These are phyloP conservation scores for Serranus cabrilla DNA, from an alignment of 2,797 vertebrate species.

Conservation along the genomic window DNA sequence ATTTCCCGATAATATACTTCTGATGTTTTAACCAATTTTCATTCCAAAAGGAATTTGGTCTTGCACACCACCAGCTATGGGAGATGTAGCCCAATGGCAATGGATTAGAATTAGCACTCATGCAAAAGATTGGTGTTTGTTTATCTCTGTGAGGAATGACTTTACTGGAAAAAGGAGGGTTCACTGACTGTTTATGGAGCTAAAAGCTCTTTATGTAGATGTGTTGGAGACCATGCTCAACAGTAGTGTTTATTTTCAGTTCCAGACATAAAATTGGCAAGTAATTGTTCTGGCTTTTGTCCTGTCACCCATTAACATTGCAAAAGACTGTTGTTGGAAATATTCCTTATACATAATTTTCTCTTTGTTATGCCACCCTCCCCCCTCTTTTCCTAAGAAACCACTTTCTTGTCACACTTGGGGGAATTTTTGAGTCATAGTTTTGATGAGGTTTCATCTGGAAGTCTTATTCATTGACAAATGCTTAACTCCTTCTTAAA, in stretches of 20 bases:
- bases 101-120: slow-evolving; percentile 58
- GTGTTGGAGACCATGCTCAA: slow-evolving; percentile 61
- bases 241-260: slow-evolving; percentile 81
- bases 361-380: slow-evolving; percentile 31
- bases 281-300: slow-evolving; percentile 70
- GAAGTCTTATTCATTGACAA: slow-evolving; percentile 42
- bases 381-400: not conserved
- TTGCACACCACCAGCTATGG: slow-evolving; percentile 21
- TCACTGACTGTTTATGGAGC: slow-evolving; percentile 75
- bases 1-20: not conserved
- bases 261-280: slow-evolving; percentile 71
- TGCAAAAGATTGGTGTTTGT: slow-evolving; percentile 74
- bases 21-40: slow-evolving; percentile 6
- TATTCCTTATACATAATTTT: slow-evolving; percentile 48
- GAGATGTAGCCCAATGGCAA: slow-evolving; percentile 49
- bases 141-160: slow-evolving; percentile 70
- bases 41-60: slow-evolving; percentile 25
- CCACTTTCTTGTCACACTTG: slow-evolving; percentile 27
- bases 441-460: slow-evolving; percentile 51
- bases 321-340: slow-evolving; percentile 59
- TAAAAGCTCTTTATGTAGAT: slow-evolving; percentile 75
- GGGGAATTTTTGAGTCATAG: slow-evolving; percentile 47
- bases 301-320: slow-evolving; percentile 57
- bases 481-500: slow-evolving; percentile 11
- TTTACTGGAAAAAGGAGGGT: slow-evolving; percentile 75